Percentiles rank a stretch among this genome's conserved stretches.
phyloP scores from a whole-genome alignment of 2,113 vertebrate genomes.

The Prionailurus bengalensis region DNA sequence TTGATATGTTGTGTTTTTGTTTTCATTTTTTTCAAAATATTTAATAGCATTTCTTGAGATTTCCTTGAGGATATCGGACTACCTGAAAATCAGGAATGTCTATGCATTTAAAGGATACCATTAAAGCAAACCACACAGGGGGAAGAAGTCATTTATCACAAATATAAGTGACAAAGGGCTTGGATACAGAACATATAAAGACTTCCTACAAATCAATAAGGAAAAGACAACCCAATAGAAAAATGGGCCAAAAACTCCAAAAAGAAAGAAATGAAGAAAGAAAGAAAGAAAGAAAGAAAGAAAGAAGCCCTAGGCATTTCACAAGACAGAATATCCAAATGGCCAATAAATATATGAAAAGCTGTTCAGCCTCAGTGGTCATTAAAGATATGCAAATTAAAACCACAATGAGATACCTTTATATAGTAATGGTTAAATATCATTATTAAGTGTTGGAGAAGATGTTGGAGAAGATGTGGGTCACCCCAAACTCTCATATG shows the following conservation, averaged over 20 bases:
- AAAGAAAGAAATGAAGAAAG: neutral
- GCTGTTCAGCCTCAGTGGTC: neutral
- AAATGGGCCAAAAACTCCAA: neutral
- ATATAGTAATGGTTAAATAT: neutral
- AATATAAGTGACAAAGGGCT: neutral
- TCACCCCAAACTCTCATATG: neutral
- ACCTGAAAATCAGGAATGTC: neutral
- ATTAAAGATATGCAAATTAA: neutral
- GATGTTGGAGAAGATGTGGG: neutral
- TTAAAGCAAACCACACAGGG: neutral
- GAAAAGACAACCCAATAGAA: conserved; percentile 21
- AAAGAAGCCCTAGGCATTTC: neutral
- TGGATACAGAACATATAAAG: neutral
- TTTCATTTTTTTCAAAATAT: conserved; percentile 52
- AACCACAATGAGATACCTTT: neutral
- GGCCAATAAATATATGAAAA: neutral
- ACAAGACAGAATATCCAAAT: neutral
- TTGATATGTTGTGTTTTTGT: conserved; percentile 6
- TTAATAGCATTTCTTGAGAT: neutral
- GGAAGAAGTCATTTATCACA: conserved; percentile 12
- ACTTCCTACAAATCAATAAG: conserved; percentile 3
- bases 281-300: neutral
- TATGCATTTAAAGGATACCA: neutral
- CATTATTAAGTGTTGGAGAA: neutral
- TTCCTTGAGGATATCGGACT: neutral